These are phyloP conservation scores for Neofelis nebulosa DNA, from an alignment of 2,113 vertebrate genomes.

Conservation along the genomic window DNA sequence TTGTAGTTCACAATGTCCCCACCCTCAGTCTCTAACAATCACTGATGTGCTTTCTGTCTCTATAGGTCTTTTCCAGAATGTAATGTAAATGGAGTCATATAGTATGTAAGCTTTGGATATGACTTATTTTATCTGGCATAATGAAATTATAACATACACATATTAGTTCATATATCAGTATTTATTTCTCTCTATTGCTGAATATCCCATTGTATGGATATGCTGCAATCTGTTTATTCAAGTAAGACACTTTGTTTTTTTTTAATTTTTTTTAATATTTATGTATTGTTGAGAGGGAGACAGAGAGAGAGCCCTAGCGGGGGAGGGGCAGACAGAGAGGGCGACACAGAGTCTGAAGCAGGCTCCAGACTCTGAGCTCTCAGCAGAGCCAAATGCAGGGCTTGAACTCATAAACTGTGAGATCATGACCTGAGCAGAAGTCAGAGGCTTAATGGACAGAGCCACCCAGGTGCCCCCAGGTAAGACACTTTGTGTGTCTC, in stretches of 20 bases:
- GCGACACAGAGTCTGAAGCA: too few species aligned
- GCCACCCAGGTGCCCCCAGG: neutral
- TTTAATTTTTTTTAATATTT: too few species aligned
- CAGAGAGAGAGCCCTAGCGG: too few species aligned
- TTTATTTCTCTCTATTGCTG: neutral
- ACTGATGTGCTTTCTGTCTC: neutral
- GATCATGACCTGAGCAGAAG: too few species aligned
- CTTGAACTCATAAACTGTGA: too few species aligned
- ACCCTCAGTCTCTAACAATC: neutral
- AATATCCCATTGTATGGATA: neutral
- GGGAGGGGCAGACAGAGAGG: too few species aligned
- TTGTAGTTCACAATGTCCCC: neutral
- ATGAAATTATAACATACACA: neutral
- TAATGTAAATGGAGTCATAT: neutral
- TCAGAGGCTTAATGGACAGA: too few species aligned
- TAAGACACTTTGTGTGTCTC: neutral
- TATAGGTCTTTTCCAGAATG: neutral
- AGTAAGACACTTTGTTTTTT: neutral
- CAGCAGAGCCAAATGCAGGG: too few species aligned
- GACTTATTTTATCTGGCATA: neutral
- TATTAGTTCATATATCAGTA: neutral
- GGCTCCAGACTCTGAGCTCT: too few species aligned
- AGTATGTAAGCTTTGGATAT: neutral
- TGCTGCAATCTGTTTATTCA: neutral
- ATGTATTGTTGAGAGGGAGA: too few species aligned